These are phyloP conservation scores for Drosophila affinis DNA, from an alignment of 2,888 invertebrate species.

Conservation along the genomic window DNA sequence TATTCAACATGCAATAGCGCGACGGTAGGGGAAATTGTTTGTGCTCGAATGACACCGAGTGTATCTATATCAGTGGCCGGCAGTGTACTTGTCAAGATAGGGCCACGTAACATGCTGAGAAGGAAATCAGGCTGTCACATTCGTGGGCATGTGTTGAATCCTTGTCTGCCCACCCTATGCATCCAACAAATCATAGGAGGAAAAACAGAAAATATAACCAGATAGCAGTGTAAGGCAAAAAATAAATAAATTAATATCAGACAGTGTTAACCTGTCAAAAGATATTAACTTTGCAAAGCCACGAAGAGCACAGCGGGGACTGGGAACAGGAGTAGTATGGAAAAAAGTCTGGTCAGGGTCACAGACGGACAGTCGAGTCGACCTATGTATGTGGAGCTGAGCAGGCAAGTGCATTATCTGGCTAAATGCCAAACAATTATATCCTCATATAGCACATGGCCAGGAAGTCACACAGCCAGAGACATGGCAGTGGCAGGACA, in stretches of 20 bases:
- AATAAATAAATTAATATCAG: conserved; percentile 26
- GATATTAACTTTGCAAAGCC: conserved; percentile 58
- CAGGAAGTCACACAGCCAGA: conserved; percentile 28
- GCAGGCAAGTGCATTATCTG: conserved; percentile 67
- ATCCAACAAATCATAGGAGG: too few species aligned
- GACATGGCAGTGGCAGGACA: conserved; percentile 49
- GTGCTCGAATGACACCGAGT: too few species aligned
- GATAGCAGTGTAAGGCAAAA: too few species aligned
- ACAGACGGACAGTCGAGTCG: neutral
- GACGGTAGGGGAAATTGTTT: too few species aligned
- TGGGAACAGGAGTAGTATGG: neutral
- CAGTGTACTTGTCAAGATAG: too few species aligned
- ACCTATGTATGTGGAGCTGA: conserved; percentile 47
- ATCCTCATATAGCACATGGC: conserved; percentile 15
- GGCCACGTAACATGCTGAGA: too few species aligned
- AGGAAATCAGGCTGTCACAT: too few species aligned
- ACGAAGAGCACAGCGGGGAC: conserved; percentile 23
- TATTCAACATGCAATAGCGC: too few species aligned
- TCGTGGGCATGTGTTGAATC: too few species aligned
- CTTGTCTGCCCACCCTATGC: conserved; percentile 48
- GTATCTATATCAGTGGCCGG: too few species aligned
- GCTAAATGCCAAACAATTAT: conserved; percentile 42
- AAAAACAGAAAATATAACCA: too few species aligned
- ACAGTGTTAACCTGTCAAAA: conserved; percentile 58
- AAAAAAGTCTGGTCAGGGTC: conserved; percentile 23